phyloP scores from a whole-genome alignment of 1,140 invertebrate genomes.

The Macrobrachium rosenbergii region DNA sequence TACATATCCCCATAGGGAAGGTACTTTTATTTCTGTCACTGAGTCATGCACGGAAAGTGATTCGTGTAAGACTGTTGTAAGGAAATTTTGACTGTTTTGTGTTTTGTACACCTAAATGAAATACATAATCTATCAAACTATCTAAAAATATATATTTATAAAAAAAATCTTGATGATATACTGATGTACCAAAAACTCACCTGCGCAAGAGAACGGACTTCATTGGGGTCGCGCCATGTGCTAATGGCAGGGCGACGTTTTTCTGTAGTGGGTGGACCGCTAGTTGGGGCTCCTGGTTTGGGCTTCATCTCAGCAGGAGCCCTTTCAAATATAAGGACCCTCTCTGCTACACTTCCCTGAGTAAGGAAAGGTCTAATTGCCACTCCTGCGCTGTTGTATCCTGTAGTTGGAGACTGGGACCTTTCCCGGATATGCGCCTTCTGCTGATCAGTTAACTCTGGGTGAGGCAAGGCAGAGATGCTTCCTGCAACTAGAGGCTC shows the following conservation, averaged over 20 bases:
- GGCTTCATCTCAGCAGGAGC: slow-evolving; percentile 80
- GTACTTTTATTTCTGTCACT: too few species aligned
- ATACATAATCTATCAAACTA: too few species aligned
- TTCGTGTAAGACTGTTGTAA: too few species aligned
- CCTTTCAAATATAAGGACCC: slow-evolving; percentile 92
- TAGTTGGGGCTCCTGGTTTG: slow-evolving; percentile 38
- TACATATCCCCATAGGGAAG: too few species aligned
- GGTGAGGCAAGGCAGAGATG: slow-evolving; percentile 75
- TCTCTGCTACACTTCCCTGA: slow-evolving; percentile 89
- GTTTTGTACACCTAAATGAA: too few species aligned
- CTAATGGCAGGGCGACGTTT: slow-evolving; percentile 70
- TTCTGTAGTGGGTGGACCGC: slow-evolving; percentile 51
- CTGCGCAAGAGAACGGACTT: slow-evolving; percentile 80
- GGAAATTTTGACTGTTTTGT: too few species aligned
- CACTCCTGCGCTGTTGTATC: slow-evolving; percentile 62
- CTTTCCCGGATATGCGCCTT: slow-evolving; percentile 76
- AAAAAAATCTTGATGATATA: too few species aligned
- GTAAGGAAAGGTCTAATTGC: slow-evolving; percentile 87
- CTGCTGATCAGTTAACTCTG: slow-evolving; percentile 78
- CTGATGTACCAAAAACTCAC: slow-evolving; percentile 70
- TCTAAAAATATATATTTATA: too few species aligned
- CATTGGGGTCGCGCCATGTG: slow-evolving; percentile 76
- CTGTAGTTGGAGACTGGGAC: slow-evolving; percentile 65
- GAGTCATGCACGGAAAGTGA: too few species aligned
- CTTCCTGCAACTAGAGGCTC: slow-evolving; percentile 59